A percentile compares a stretch with the other conserved stretches of the same genome.
Evolutionary conservation across 2,797 vertebrate genomes (phyloP).

Genomic region (Acrossocheilus wenchowensis): DNA sequence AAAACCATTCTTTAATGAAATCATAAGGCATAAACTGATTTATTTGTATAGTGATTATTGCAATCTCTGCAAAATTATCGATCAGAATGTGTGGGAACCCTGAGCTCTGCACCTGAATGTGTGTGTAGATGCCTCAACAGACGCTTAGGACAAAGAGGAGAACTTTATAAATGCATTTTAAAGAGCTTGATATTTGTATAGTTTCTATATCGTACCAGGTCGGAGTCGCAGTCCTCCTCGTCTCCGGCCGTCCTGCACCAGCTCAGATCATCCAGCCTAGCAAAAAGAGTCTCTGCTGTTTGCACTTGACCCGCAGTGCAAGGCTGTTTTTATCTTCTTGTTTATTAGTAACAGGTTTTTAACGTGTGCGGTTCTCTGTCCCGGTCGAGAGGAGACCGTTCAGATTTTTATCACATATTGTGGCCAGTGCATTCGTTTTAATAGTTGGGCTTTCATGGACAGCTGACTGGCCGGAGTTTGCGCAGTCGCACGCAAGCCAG

Average conservation of each 20-base stretch:
- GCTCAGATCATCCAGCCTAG: slow-evolving; percentile 42
- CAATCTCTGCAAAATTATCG: neutral
- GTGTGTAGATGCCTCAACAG: slow-evolving; percentile 2
- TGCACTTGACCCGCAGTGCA: slow-evolving; percentile 46
- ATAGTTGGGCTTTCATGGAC: neutral
- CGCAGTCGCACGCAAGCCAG: neutral
- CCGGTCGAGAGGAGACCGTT: neutral
- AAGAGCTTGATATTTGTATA: neutral
- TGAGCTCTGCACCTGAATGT: slow-evolving; percentile 16
- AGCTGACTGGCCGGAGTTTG: slow-evolving; percentile 27
- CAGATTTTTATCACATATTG: neutral
- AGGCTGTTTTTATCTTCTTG: slow-evolving; percentile 41
- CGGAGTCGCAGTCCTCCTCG: neutral
- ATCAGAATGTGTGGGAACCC: slow-evolving; percentile 9
- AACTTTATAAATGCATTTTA: neutral
- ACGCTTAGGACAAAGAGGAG: slow-evolving; percentile 1
- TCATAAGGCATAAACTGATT: neutral
- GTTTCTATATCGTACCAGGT: slow-evolving; percentile 16
- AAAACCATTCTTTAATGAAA: neutral
- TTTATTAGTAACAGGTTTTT: slow-evolving; percentile 22
- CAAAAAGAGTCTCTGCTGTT: slow-evolving; percentile 34
- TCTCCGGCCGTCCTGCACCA: slow-evolving; percentile 36
- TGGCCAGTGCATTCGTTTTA: slow-evolving; percentile 35
- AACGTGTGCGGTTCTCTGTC: slow-evolving; percentile 30
- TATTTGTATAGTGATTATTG: neutral